Base-by-base conservation (phyloP, 1,140 invertebrate genomes). In the Microplitis demolitor region DNA sequence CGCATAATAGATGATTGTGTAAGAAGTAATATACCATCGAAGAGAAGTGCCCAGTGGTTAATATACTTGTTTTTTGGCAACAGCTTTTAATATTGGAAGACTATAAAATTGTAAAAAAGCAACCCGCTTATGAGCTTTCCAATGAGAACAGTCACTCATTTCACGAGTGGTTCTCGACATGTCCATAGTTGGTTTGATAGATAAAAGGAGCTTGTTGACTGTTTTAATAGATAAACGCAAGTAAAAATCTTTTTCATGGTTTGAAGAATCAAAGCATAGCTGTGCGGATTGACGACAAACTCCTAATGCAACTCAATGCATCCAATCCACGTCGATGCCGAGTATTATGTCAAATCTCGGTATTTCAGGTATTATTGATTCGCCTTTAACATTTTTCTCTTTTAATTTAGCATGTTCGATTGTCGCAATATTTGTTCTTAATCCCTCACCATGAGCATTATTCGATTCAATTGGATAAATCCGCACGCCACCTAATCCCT, bases 71-170 rank as follows among this genome's bases (percentile, higher is more conserved):
- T 4, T 11, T 11, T 71, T 66, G 34, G 77, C 39, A 24, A 74
- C 16, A 68, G 34, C 56, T 72, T 75, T 76, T 9, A 80, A 64
- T 14, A 72, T 73, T 9, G 73, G 63, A 3, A 78, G 39, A 53
- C 76, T 77, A 70, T 80, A 76, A 71, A 61, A 78, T 34, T 81
- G 51, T 1, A 80, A 63, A 67, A 72, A 82, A 4, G 63, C 67
- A 6, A 69, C 69, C 72, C 74, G 81, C 67, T 82, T 79, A 62
- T 82, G 76, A 33, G 80, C 79, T 74, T 82, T 82, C 78, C 74
- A 82, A 74, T 74, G 61, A 6, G 24, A 63, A 33, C 76, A 39
- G 33, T 78, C 74, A 9, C 34, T 51, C 53, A 80, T 71, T 54
- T 50, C 60, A 69, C 77, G n/a, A n/a, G 77, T 73, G 5, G 73